Percentiles rank a stretch among this genome's conserved stretches.
phyloP scores from a whole-genome alignment of 2,113 vertebrate genomes.

The Syrmaticus mikado region DNA sequence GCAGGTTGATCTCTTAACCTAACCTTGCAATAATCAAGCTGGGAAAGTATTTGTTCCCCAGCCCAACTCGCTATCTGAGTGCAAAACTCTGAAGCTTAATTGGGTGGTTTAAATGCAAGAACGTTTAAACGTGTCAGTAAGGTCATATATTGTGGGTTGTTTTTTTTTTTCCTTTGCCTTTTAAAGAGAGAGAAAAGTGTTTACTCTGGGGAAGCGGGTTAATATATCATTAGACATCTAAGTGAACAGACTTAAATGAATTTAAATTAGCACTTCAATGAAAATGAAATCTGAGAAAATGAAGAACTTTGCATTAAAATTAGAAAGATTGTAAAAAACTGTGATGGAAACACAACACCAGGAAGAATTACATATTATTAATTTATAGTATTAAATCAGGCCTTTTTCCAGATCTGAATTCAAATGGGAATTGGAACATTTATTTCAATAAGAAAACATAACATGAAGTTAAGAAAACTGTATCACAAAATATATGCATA shows the following conservation, averaged over 20 bases:
- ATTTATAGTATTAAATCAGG: not conserved
- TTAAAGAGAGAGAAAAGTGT: not conserved
- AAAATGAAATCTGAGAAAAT: not conserved
- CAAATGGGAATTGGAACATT: not conserved
- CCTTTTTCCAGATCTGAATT: not conserved
- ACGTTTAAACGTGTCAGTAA: not conserved
- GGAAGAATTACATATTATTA: not conserved
- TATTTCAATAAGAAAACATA: not conserved
- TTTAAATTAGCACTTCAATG: not conserved
- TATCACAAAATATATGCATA: not conserved
- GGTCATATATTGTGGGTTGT: not conserved
- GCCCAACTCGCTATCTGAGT: not conserved
- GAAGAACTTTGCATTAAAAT: not conserved
- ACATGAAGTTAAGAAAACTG: not conserved
- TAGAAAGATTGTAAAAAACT: not conserved
- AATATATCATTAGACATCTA: not conserved
- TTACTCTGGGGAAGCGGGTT: not conserved
- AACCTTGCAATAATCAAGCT: not conserved
- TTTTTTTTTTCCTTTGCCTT: not conserved
- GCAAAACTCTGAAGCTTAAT: not conserved
- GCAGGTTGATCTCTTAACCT: not conserved
- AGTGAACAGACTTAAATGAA: not conserved
- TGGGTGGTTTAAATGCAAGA: not conserved
- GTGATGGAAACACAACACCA: not conserved
- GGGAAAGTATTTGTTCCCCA: not conserved